Base-by-base conservation (phyloP, 2,113 vertebrate species). In the Phyllostomus hastatus region DNA sequence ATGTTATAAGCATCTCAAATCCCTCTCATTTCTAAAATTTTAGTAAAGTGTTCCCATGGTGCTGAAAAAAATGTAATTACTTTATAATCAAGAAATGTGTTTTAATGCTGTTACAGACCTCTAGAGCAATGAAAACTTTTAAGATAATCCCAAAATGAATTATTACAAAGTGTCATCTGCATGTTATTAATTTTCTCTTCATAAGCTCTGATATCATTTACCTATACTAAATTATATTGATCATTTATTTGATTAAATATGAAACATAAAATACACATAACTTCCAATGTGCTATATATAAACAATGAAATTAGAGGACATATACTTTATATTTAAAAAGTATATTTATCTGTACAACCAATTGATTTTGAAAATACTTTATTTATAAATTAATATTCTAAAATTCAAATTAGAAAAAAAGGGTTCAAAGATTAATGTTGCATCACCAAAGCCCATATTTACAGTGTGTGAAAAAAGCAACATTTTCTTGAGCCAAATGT, bases 111-210 rank as follows among this genome's bases (percentile, higher is more conserved):
- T 93, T 90, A n/a, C 76, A 97, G 96, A 95, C 41, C 67, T 97
- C 90, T 72, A 96, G 69, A 98, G 95, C 67, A 98, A 98, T 50
- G 67, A 33, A 17, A 93, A 70, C 10, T 97, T 97, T 50, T 98
- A 97, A 94, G 88, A 90, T 88, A 97, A 89, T 96, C n/a, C 85
- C 96, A 50, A 93, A 81, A 86, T 96, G 91, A 91, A 19, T 94
- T 97, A 35, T 95, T 98, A 97, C 97, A 91, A 97, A 97, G 82
- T 98, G 75, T 97, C 96, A 93, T 97, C 95, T 98, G 88, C 54
- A 94, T 82, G 95, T 97, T 95, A 97, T 98, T 98, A 98, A 97
- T 98, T 98, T 97, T 97, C 46, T 97, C 92, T 97, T 97, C 90
- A 92, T 96, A 97, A 94, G 95, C 93, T 98, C 95, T 97, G 33